Base-by-base conservation (phyloP, 1,140 invertebrate species). In the Pygmarrhopalites habei region DNA sequence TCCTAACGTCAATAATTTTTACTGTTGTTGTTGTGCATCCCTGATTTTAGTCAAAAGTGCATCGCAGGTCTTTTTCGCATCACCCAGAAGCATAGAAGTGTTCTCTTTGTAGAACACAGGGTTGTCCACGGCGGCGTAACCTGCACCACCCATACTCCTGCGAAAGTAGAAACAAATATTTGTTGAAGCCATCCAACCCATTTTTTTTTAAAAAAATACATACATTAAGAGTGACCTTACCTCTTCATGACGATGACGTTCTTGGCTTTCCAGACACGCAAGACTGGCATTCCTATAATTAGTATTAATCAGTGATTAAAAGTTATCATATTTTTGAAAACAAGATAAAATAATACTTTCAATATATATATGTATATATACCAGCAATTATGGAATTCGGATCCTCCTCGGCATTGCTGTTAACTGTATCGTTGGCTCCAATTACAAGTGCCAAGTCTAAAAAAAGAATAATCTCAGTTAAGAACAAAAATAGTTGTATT, bases 211-310 rank as follows among this genome's bases (percentile, higher is more conserved):
- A n/a, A n/a, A n/a, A n/a, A n/a, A n/a, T n/a, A n/a, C n/a, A 30
- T 39, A n/a, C n/a, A n/a, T n/a, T n/a, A n/a, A n/a, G n/a, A n/a
- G n/a, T n/a, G n/a, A n/a, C n/a, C n/a, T n/a, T n/a, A n/a, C 72
- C 91, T 79, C 77, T 95, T 95, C 88, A 94, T 92, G 0, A 94
- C 88, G 58, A 94, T 84, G 4, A 90, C 88, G 85, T 90, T 87
- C 72, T 89, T 84, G 1, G 89, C 79, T 67, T 85, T 84, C 90
- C 90, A 94, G 0, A 93, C 90, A 77, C 84, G 83, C 2, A 94
- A 80, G 1, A 94, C 90, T 17, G 90, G 90, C 91, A 95, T 95
- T 59, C 91, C 91, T n/a, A n/a, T n/a, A n/a, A n/a, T n/a, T n/a
- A n/a, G n/a, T n/a, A n/a, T n/a, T n/a, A n/a, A n/a, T n/a, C n/a